phyloP scores from a whole-genome alignment of 2,888 invertebrate species.

The Pelosia muscerda region DNA sequence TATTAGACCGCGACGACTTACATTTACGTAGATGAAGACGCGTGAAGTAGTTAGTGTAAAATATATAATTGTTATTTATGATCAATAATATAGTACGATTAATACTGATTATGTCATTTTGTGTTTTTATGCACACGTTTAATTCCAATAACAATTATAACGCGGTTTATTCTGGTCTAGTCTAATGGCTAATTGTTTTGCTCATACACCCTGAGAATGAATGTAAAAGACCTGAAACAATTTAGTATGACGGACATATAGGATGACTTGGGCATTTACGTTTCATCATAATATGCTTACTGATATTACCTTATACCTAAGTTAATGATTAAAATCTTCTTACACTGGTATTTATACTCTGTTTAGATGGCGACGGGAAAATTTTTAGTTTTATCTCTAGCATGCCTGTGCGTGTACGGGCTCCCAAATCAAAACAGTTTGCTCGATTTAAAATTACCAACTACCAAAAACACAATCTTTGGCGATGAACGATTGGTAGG shows the following conservation, averaged over 20 bases:
- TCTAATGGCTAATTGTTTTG: too few species aligned
- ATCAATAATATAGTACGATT: too few species aligned
- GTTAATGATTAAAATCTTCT: background rate
- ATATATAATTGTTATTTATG: too few species aligned
- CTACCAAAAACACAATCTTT: conserved; percentile 73
- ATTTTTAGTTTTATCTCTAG: conserved; percentile 59
- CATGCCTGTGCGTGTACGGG: conserved; percentile 59
- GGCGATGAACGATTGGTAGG: conserved; percentile 74
- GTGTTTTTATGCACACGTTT: too few species aligned
- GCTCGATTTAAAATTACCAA: conserved; percentile 28
- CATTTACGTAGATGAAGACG: too few species aligned
- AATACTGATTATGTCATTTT: too few species aligned
- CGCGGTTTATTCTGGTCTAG: too few species aligned
- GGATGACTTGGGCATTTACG: background rate
- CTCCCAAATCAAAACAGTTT: conserved; percentile 45
- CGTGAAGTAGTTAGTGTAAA: too few species aligned
- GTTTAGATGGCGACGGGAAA: conserved; percentile 74
- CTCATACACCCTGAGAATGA: too few species aligned
- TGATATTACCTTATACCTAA: background rate
- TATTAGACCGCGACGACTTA: too few species aligned
- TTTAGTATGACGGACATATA: background rate
- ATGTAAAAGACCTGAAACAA: background rate
- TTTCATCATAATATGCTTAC: background rate
- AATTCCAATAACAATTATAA: too few species aligned
- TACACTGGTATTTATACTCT: background rate